Conservation (phyloP, 2,797 vertebrate species). For the Gallinago stenura region DNA sequence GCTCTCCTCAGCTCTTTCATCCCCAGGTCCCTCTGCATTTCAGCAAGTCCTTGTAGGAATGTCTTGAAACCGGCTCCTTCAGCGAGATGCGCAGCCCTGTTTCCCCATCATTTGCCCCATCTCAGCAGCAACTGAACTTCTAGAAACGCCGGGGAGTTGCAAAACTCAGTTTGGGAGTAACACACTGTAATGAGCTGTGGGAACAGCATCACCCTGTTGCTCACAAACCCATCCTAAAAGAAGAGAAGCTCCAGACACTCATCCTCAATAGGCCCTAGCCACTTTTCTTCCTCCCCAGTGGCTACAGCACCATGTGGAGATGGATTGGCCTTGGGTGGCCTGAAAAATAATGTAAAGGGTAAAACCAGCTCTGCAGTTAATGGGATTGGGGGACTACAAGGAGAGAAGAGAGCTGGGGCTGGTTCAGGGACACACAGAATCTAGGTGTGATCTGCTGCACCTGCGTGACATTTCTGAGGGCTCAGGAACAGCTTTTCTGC, state of each 20-base stretch:
- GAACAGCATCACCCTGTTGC: neutral
- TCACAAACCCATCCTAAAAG: neutral
- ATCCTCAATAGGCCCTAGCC: neutral
- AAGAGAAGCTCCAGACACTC: neutral
- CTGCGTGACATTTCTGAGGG: neutral
- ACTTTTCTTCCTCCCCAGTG: neutral
- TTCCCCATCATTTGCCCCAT: neutral
- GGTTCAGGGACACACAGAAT: neutral
- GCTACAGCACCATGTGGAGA: neutral
- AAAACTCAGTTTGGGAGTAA: neutral
- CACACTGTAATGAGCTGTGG: accelerated
- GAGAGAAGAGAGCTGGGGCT: neutral
- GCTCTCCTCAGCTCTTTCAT: neutral
- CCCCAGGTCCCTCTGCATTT: neutral
- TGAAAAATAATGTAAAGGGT: neutral
- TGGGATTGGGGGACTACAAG: neutral
- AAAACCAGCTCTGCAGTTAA: neutral
- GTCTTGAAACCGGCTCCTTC: neutral
- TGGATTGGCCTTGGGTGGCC: neutral
- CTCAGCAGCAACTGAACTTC: neutral
- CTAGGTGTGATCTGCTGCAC: neutral
- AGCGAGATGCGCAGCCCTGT: accelerated
- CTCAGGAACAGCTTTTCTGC: neutral
- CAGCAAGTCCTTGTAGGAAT: neutral
- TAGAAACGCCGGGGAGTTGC: neutral